phyloP scores from a whole-genome alignment of 2,113 vertebrate species.

The Abramis brama region DNA sequence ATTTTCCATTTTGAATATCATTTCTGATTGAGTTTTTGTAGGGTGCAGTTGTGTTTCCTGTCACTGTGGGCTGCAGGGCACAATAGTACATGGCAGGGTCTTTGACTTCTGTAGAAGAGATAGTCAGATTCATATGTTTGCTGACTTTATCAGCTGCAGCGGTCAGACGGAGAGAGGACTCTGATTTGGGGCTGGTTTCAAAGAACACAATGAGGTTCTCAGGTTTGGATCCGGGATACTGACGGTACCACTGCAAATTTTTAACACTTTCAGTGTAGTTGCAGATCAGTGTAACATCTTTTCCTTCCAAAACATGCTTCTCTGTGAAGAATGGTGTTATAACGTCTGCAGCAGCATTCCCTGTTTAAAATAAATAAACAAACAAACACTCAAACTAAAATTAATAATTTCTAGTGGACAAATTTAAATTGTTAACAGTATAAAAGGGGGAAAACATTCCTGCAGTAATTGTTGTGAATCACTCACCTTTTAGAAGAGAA shows the following conservation, averaged over 20 bases:
- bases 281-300: constrained; percentile 24
- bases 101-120: constrained; percentile 42
- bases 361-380: background rate
- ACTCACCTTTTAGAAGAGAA: constrained; percentile 13
- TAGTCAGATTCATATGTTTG: constrained; percentile 31
- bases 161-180: background rate
- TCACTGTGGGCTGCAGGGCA: constrained; percentile 53
- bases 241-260: constrained; percentile 19
- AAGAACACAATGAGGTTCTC: background rate
- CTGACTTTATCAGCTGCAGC: background rate
- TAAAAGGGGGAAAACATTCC: background rate
- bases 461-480: background rate
- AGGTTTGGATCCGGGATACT: constrained; percentile 33
- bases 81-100: constrained; percentile 57
- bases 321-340: background rate
- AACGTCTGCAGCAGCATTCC: background rate
- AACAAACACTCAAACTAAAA: too few relatives aligned
- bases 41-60: constrained; percentile 20
- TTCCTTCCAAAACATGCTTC: background rate
- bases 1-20: background rate
- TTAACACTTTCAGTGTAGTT: background rate
- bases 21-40: constrained; percentile 46
- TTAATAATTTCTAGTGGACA: background rate
- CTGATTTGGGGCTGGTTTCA: background rate
- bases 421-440: background rate